Evolutionary conservation across 2,797 vertebrate species (phyloP).

Genomic region (Hoplostethus atlanticus): DNA sequence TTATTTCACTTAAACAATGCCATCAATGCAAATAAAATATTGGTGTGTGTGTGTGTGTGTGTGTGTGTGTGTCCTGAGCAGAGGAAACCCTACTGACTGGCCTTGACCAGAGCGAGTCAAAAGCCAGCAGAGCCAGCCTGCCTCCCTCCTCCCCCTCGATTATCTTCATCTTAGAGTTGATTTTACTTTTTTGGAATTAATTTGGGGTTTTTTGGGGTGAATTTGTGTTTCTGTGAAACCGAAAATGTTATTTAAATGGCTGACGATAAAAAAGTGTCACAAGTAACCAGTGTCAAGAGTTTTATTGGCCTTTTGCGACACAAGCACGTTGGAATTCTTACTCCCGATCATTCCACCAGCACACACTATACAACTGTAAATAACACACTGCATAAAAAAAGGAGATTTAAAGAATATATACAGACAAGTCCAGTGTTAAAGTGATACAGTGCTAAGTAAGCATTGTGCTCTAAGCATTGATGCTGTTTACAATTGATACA

Average conservation of each 20-base stretch:
- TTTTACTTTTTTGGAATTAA: not conserved
- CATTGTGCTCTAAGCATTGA: too few relatives aligned
- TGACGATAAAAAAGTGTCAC: too few relatives aligned
- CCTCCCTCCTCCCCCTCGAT: not conserved
- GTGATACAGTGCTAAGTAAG: too few relatives aligned
- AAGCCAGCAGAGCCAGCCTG: not conserved
- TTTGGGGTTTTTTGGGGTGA: conserved; percentile 15
- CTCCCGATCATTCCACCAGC: too few relatives aligned
- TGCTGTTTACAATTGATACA: too few relatives aligned
- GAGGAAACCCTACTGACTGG: conserved; percentile 67
- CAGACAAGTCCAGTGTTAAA: too few relatives aligned
- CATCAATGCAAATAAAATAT: not conserved
- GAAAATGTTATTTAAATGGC: not conserved
- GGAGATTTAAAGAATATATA: too few relatives aligned
- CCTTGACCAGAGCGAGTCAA: not conserved
- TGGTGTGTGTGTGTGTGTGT: conserved; percentile 21
- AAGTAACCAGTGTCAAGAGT: too few relatives aligned
- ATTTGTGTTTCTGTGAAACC: conserved; percentile 40
- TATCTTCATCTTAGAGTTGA: not conserved
- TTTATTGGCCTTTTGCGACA: too few relatives aligned
- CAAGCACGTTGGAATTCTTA: too few relatives aligned
- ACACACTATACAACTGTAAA: too few relatives aligned
- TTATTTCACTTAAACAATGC: not conserved
- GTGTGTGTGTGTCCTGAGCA: conserved; percentile 36
- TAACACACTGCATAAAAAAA: too few relatives aligned